These are phyloP conservation scores for Mythimna lalbum DNA, from an alignment of 2,888 invertebrate genomes.

Conservation along the genomic window DNA sequence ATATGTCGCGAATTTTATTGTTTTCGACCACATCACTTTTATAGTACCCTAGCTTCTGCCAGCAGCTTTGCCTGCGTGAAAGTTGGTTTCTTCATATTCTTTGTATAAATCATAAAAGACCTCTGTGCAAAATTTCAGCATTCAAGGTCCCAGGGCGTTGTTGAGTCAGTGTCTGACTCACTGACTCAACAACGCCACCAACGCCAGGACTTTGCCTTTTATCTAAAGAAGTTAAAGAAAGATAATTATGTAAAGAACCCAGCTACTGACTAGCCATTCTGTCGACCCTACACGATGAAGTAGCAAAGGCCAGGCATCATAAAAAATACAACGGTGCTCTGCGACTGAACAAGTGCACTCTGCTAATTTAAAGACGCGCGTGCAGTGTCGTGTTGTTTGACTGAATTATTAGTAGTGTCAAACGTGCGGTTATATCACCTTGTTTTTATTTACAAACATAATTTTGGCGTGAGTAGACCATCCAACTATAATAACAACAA, in stretches of 20 bases:
- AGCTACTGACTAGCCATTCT: not conserved
- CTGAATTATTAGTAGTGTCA: slow-evolving; percentile 35
- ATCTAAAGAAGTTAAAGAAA: too few relatives aligned
- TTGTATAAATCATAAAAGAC: too few relatives aligned
- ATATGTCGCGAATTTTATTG: not conserved
- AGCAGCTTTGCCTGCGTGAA: too few relatives aligned
- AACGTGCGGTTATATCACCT: slow-evolving; percentile 36
- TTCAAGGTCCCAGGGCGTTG: too few relatives aligned
- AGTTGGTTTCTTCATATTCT: too few relatives aligned
- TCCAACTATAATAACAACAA: not conserved
- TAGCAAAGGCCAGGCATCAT: not conserved
- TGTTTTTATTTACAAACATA: slow-evolving; percentile 6
- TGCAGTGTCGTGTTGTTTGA: slow-evolving; percentile 32
- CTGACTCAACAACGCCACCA: too few relatives aligned
- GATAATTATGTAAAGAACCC: too few relatives aligned
- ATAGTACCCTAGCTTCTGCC: too few relatives aligned
- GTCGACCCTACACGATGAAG: not conserved
- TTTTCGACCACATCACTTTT: not conserved
- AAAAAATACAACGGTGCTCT: slow-evolving; percentile 20
- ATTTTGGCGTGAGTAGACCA: slow-evolving; percentile 4
- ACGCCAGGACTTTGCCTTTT: too few relatives aligned
- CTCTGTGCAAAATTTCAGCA: too few relatives aligned
- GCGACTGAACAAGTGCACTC: slow-evolving; percentile 1
- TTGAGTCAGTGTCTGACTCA: too few relatives aligned
- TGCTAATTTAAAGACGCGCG: slow-evolving; percentile 24